Evolutionary conservation across 2,888 invertebrate genomes (phyloP), one percentile per base, ranked within the genome.

Genomic region (Aleiodes leptofemur): DNA sequence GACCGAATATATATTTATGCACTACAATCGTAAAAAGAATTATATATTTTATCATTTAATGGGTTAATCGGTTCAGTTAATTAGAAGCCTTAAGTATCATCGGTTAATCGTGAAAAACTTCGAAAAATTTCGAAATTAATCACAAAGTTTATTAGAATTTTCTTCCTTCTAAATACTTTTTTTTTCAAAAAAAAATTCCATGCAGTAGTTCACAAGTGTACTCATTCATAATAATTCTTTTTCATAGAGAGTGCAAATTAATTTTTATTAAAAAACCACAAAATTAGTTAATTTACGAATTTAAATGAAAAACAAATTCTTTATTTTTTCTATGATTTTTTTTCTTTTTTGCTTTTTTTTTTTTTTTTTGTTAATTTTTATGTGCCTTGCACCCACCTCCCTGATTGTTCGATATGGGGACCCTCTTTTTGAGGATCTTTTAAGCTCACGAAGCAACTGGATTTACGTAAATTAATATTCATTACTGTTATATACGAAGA

Each of bases 1-100:
- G 8, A 61, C 16, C 14, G 48, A 13, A 64, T 64, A 64, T 61
- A 61, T 61, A 61, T 61, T 61, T 61, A 64, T 48, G 64, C 64
- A 48, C 64, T 64, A 48, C 64, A 64, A 43, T 64, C 64, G 23
- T 64, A 64, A 43, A 23, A 64, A 64, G 43, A 56, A 64, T 64
- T 43, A 64, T 64, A 43, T 64, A 64, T 64, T 64, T 64, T 64
- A 64, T 34, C 38, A 64, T 64, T 64, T 64, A 64, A 64, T 34
- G 64, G 64, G 64, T 64, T 64, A 38, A 64, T 64, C 14, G 64
- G 64, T 64, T 64, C 38, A 34, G 64, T 48, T 64, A 34, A 64
- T 48, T 43, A 64, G 23, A 64, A 43, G 11, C 43, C 16, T 61
- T 64, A 64, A 64, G 48, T 43, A 11, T 16, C 14, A 34, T 34